Evolutionary conservation across 2,797 vertebrate species (phyloP).

Genomic region (Syngnathus rostellatus): DNA sequence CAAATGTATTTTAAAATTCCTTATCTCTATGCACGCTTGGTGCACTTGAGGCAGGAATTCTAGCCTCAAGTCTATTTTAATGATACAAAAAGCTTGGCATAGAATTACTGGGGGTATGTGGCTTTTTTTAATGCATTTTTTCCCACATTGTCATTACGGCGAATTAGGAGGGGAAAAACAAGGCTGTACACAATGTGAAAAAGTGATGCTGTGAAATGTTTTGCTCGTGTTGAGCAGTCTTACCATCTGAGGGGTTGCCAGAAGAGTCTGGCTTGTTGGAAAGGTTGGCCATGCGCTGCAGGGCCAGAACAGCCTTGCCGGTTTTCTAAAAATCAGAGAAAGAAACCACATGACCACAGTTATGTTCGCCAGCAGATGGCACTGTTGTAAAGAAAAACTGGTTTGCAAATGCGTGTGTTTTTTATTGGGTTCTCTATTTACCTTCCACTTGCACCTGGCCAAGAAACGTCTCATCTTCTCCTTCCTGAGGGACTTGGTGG

Average conservation of each 20-base stretch:
- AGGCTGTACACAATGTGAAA: too few species aligned
- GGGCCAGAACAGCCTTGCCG: constrained; percentile 79
- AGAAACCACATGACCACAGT: constrained; percentile 23
- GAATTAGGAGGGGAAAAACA: too few species aligned
- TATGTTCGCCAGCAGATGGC: not conserved
- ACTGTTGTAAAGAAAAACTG: not conserved
- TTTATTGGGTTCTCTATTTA: constrained; percentile 22
- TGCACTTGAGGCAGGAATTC: not conserved
- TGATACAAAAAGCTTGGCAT: not conserved
- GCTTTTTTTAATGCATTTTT: too few species aligned
- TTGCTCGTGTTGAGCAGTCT: constrained; percentile 23
- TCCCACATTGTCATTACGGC: too few species aligned
- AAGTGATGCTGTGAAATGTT: too few species aligned
- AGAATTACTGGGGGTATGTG: too few species aligned
- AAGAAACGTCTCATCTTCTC: constrained; percentile 77
- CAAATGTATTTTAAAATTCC: not conserved
- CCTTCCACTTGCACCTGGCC: constrained; percentile 79
- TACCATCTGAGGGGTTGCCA: constrained; percentile 59
- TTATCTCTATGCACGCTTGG: not conserved
- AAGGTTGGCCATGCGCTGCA: constrained; percentile 75
- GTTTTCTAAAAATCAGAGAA: constrained; percentile 64
- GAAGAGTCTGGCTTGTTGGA: constrained; percentile 61
- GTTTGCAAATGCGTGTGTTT: not conserved
- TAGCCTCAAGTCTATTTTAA: not conserved
- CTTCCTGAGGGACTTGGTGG: constrained; percentile 70